Base-by-base conservation (phyloP, 2,797 vertebrate genomes). In the Acomys russatus region DNA sequence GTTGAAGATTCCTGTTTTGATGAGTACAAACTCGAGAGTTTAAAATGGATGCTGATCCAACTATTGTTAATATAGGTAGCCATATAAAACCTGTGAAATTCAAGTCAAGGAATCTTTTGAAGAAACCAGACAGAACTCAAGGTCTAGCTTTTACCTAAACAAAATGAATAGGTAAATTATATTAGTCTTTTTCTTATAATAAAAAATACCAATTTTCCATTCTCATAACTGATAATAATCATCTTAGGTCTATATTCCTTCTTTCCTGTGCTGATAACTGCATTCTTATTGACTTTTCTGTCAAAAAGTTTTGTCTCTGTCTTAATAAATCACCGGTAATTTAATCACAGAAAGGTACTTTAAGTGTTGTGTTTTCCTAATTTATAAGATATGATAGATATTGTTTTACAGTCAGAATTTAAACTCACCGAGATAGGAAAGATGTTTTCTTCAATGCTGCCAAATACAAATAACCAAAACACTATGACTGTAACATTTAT, bases 11-110 rank as follows among this genome's bases (percentile, higher is more conserved):
- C 95, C 23, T 98, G 90, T 95, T 98, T 98, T 98, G 90, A 97
- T 96, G 96, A 98, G 95, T 93, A 94, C 96, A 98, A 97, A 96
- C 97, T 14, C 94, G 97, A 51, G 80, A 98, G 94, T 96, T 98
- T 96, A 98, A 98, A 97, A 97, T 97, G 88, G 98, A 98, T 97
- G 98, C 98, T 88, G 97, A 98, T 91, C 98, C 98, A 84, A 98
- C 98, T 49, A 98, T 98, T 96, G 98, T 98, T 97, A 97, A 97
- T 95, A 98, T 98, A 88, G 97, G 97, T 92, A 95, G 97, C 35
- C 97, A 97, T 90, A 95, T 98, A 96, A 97, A 97, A 84, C 94
- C 96, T 92, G 90, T 97, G 95, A 97, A 98, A 97, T 35, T 83
- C 88, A 49, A 96, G 83, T 97, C 96, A 97, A 97, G 76, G 78